Percentiles rank a stretch among this genome's conserved stretches.
phyloP scores from a whole-genome alignment of 2,797 vertebrate genomes.

The Cirrhinus mrigala region DNA sequence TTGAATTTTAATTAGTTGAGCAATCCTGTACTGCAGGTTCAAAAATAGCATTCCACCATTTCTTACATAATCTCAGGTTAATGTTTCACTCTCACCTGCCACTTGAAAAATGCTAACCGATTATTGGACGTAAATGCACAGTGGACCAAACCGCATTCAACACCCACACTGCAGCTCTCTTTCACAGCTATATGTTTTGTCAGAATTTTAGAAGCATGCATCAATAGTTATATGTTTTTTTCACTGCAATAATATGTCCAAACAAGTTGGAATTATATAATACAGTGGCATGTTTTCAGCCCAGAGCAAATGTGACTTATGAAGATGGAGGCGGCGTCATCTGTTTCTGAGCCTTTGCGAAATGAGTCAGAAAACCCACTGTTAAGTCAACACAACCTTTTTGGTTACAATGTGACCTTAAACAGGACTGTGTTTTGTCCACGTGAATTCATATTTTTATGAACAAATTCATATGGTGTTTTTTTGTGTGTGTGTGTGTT shows the following conservation, averaged over 20 bases:
- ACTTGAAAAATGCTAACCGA: conserved; percentile 46
- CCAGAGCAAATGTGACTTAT: conserved; percentile 48
- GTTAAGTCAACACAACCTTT: conserved; percentile 50
- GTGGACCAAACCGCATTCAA: conserved; percentile 19
- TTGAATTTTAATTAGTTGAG: conserved; percentile 44
- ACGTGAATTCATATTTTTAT: conserved; percentile 48
- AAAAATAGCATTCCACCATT: conserved; percentile 36
- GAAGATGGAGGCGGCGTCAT: conserved; percentile 42
- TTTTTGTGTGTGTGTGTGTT: conserved; percentile 68
- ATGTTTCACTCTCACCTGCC: conserved; percentile 34
- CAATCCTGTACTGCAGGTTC: conserved; percentile 32
- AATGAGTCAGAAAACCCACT: conserved; percentile 19
- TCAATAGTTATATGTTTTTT: background rate
- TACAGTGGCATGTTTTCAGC: conserved; percentile 1
- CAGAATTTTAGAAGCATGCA: conserved; percentile 11
- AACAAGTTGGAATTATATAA: conserved; percentile 29
- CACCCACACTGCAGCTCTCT: conserved; percentile 36
- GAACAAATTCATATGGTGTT: conserved; percentile 44
- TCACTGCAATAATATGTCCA: conserved; percentile 13
- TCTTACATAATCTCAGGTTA: conserved; percentile 54
- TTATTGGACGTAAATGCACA: conserved; percentile 30
- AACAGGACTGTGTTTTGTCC: conserved; percentile 20
- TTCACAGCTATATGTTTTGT: conserved; percentile 33
- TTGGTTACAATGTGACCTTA: conserved; percentile 34
- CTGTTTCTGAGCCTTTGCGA: conserved; percentile 38